phyloP scores from a whole-genome alignment of 2,888 invertebrate genomes.

The Strigamia crassipes region DNA sequence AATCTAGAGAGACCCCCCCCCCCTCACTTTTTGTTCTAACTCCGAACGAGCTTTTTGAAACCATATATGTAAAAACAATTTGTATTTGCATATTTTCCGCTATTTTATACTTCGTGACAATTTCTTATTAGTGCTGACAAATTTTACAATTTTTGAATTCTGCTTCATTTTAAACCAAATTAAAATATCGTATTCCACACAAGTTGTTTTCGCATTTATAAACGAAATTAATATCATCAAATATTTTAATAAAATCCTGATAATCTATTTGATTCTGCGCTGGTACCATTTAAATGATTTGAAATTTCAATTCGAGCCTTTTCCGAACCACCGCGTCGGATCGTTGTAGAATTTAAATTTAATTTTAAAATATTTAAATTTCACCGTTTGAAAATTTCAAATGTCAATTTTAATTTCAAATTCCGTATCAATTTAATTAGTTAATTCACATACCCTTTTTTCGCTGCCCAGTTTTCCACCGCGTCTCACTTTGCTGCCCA shows the following conservation, averaged over 20 bases:
- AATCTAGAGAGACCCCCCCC: not conserved
- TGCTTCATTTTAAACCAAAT: not conserved
- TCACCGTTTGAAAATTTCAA: not conserved
- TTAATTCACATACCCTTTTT: not conserved
- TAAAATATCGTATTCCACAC: not conserved
- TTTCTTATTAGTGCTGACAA: not conserved
- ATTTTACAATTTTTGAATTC: not conserved
- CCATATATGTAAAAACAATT: not conserved
- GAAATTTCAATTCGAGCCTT: constrained; percentile 1
- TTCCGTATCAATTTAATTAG: not conserved
- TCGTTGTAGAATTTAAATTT: not conserved
- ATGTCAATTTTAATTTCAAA: not conserved
- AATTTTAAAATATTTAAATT: constrained; percentile 1
- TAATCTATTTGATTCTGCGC: not conserved
- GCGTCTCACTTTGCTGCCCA: constrained; percentile 16
- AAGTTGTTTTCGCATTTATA: not conserved
- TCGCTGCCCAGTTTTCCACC: not conserved
- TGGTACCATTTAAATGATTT: not conserved
- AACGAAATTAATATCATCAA: not conserved
- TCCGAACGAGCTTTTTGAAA: not conserved
- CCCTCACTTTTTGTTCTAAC: not conserved
- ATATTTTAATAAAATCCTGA: not conserved
- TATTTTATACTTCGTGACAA: not conserved
- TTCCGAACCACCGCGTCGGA: not conserved
- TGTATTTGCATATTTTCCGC: not conserved